These are phyloP conservation scores for Holothuria scabra DNA, from an alignment of 53 echinoderm and acorn worm genomes.

Conservation along the genomic window DNA sequence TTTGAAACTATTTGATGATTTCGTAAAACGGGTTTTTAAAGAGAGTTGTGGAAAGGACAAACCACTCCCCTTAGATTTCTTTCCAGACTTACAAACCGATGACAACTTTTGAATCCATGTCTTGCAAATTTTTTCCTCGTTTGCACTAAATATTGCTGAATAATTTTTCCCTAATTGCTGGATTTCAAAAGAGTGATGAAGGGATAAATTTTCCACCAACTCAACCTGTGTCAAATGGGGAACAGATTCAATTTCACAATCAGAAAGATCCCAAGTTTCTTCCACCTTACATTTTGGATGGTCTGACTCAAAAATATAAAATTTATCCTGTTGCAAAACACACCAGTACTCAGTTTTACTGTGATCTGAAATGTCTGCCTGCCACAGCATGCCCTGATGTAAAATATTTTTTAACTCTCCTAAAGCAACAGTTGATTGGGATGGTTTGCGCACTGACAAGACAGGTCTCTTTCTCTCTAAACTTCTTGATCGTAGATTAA, in stretches of 20 bases:
- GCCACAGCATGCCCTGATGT: conserved; percentile 8
- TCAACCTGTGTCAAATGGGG: not conserved
- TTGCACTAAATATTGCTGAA: conserved; percentile 7
- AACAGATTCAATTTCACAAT: not conserved
- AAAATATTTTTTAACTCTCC: too few species aligned
- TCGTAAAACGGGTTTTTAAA: conserved; percentile 13
- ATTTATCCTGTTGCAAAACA: not conserved
- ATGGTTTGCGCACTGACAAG: too few species aligned
- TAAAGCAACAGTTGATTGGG: too few species aligned
- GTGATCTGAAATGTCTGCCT: not conserved
- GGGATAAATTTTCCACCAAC: conserved; percentile 1
- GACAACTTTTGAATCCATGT: conserved; percentile 9
- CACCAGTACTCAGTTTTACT: conserved; percentile 10
- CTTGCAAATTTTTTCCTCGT: not conserved
- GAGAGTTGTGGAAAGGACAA: conserved; percentile 12
- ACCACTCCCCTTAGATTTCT: not conserved
- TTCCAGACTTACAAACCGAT: conserved; percentile 1
- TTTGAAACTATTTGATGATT: not conserved
- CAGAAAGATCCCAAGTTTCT: conserved; percentile 17
- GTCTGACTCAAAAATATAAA: conserved; percentile 13
- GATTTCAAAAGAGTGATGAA: conserved; percentile 17
- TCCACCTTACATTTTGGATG: not conserved
- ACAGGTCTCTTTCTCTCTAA: too few species aligned
- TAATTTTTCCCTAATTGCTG: not conserved
- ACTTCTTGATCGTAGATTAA: too few species aligned